Conservation (phyloP, 1,140 invertebrate genomes). For the Tyrophagus putrescentiae region DNA sequence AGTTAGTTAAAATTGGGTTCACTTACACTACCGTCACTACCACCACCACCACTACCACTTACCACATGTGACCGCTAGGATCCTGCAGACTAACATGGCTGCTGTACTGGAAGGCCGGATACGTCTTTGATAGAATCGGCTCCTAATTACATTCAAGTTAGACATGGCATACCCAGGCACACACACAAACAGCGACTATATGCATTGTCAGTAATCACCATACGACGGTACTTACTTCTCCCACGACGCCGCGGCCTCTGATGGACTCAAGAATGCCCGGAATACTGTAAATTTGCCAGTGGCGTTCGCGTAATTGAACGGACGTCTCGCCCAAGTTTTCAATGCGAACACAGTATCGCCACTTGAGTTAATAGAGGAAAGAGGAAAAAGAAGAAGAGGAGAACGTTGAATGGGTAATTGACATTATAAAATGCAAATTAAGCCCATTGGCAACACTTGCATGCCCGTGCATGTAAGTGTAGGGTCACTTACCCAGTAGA, state of each 20-base stretch:
- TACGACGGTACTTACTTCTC: constrained; percentile 42
- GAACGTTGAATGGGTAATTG: constrained; percentile 17
- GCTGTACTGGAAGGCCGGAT: constrained; percentile 92
- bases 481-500: constrained; percentile 83
- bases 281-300: constrained; percentile 90
- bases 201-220: constrained; percentile 3
- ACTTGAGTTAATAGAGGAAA: constrained; percentile 47
- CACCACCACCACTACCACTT: constrained; percentile 28
- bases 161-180: neutral
- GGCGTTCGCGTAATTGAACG: constrained; percentile 79
- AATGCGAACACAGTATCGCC: constrained; percentile 85
- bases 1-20: constrained; percentile 11
- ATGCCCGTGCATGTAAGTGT: too few relatives aligned
- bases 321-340: constrained; percentile 79
- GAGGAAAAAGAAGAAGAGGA: too few relatives aligned
- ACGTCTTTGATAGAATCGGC: constrained; percentile 64
- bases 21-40: neutral
- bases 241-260: constrained; percentile 78
- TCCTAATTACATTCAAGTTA: constrained; percentile 40
- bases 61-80: constrained; percentile 98
- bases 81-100: constrained; percentile 91
- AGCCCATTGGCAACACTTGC: constrained; percentile 14
- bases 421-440: neutral
- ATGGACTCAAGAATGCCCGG: constrained; percentile 89
- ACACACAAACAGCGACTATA: neutral